Evolutionary conservation across 2,113 vertebrate genomes (phyloP).

Genomic region (Microtus montanus): DNA sequence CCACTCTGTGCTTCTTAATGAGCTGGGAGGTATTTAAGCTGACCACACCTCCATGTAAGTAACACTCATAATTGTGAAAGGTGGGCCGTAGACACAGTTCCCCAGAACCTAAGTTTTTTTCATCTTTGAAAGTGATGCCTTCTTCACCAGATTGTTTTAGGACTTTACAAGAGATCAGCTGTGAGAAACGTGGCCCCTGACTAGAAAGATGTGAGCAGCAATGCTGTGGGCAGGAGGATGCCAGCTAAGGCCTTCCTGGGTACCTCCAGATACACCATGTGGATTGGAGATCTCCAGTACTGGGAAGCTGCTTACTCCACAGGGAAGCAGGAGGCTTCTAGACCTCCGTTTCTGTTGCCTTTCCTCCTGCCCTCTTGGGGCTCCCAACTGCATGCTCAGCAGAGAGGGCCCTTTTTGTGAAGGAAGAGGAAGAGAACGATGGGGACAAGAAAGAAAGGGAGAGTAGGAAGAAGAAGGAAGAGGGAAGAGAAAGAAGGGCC

Average conservation of each 20-base stretch:
- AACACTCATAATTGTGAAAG: conserved; percentile 18
- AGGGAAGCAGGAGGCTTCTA: neutral
- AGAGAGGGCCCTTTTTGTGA: neutral
- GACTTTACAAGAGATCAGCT: conserved; percentile 40
- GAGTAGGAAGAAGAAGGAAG: neutral
- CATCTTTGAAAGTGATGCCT: neutral
- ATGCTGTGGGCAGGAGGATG: neutral
- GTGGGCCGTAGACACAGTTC: neutral
- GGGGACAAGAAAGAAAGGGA: neutral
- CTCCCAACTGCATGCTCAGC: neutral
- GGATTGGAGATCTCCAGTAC: neutral
- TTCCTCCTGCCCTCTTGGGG: neutral
- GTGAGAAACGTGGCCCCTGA: neutral
- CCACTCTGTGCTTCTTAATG: conserved; percentile 45
- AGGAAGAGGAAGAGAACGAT: neutral
- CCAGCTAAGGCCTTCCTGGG: neutral
- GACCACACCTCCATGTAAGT: conserved; percentile 9
- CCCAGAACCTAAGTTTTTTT: conserved; percentile 27
- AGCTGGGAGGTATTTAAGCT: conserved; percentile 48
- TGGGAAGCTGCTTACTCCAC: neutral
- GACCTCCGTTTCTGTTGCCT: neutral
- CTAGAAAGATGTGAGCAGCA: neutral
- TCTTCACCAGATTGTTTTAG: neutral
- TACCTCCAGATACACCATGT: too few relatives aligned
- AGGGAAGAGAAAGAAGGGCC: neutral